Conservation (phyloP, 2,797 vertebrate genomes). For the Periparus ater region DNA sequence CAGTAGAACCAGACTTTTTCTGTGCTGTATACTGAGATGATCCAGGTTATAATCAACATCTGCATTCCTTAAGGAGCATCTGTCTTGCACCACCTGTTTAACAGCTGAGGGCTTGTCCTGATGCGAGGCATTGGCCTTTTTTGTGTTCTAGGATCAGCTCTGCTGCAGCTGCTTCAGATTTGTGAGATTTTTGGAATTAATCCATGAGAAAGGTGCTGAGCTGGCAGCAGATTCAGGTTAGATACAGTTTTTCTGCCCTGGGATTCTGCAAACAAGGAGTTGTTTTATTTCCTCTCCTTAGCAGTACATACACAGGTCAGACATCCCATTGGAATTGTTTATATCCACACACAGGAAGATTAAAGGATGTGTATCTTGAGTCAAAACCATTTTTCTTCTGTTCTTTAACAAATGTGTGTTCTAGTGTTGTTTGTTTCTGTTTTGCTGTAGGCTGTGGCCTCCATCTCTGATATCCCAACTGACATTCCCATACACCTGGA, state of each 20-base stretch:
- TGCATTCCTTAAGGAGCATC: neutral
- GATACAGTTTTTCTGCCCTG: neutral
- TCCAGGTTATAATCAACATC: neutral
- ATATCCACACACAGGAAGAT: neutral
- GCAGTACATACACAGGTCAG: neutral
- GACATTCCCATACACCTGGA: constrained; percentile 93
- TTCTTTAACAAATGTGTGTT: neutral
- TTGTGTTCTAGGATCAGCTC: neutral
- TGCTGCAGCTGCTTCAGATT: neutral
- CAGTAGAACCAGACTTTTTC: neutral
- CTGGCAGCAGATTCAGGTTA: neutral
- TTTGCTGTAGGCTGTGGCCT: constrained; percentile 81
- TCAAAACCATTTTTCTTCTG: neutral
- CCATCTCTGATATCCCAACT: constrained; percentile 86
- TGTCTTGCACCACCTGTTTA: neutral
- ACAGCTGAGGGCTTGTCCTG: neutral
- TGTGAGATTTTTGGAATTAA: neutral
- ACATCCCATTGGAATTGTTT: neutral
- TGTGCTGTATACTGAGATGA: neutral
- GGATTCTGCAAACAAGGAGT: neutral
- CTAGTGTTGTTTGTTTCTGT: neutral
- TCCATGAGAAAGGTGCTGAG: neutral
- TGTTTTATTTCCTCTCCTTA: neutral
- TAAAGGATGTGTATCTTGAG: neutral
- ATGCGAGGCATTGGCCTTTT: neutral